These are phyloP conservation scores for Drosophila anceps DNA, from an alignment of 2,888 invertebrate species.

Conservation along the genomic window DNA sequence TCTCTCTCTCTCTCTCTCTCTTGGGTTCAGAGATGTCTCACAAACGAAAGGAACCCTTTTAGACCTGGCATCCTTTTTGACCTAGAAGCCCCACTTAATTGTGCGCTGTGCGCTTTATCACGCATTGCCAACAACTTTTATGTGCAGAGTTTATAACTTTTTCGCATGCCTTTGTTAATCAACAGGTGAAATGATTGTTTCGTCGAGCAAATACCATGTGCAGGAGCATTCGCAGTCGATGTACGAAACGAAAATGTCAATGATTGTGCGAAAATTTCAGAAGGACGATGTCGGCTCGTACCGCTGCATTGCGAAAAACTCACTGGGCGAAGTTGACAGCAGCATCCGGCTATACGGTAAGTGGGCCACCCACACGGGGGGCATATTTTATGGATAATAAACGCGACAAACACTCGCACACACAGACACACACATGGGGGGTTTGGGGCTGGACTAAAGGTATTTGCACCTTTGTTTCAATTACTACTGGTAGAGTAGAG, in stretches of 20 bases:
- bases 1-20: background rate
- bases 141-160: background rate
- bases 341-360: slow-evolving; percentile 94
- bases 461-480: slow-evolving; percentile 74
- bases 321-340: slow-evolving; percentile 94
- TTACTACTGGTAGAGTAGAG: slow-evolving; percentile 55
- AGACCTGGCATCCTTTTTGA: background rate
- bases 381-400: slow-evolving; percentile 52
- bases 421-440: background rate
- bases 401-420: slow-evolving; percentile 35
- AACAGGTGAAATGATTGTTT: slow-evolving; percentile 93
- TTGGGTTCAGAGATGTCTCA: background rate
- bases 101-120: too few species aligned
- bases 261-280: slow-evolving; percentile 91
- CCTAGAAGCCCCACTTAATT: background rate
- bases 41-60: background rate
- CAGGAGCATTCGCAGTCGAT: slow-evolving; percentile 89
- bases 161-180: slow-evolving; percentile 22
- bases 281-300: slow-evolving; percentile 92
- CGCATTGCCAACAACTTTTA: background rate
- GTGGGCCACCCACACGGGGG: slow-evolving; percentile 35
- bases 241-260: slow-evolving; percentile 93
- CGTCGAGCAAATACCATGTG: slow-evolving; percentile 92
- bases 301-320: slow-evolving; percentile 94
- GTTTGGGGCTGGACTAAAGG: slow-evolving; percentile 1